phyloP scores from a whole-genome alignment of 2,888 invertebrate genomes.

The Cataglyphis cursor region DNA sequence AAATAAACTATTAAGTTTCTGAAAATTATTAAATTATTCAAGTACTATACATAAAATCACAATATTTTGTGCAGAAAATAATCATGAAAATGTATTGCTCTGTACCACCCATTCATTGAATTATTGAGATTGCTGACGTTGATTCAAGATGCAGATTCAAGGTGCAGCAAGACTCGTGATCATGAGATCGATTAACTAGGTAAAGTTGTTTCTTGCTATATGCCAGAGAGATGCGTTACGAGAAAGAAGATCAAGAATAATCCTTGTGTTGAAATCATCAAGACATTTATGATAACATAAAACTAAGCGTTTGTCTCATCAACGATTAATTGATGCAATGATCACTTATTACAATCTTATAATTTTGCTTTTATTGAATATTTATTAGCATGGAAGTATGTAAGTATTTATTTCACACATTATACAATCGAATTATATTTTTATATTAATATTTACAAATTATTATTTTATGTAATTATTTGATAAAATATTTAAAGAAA shows the following conservation, averaged over 20 bases:
- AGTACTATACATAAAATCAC: neutral
- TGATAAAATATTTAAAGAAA: neutral
- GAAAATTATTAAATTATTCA: neutral
- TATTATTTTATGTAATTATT: neutral
- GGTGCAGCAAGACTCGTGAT: conserved; percentile 49
- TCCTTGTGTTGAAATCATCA: conserved; percentile 60
- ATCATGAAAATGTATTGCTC: neutral
- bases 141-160: conserved; percentile 38
- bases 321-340: conserved; percentile 61
- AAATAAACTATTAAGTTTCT: neutral
- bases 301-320: conserved; percentile 63
- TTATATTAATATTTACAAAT: neutral
- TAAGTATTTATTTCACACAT: neutral
- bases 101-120: conserved; percentile 43
- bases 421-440: neutral
- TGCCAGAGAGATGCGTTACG: conserved; percentile 47
- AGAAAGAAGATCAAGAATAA: conserved; percentile 52
- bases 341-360: conserved; percentile 23
- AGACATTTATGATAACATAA: conserved; percentile 45
- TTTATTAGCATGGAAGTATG: neutral
- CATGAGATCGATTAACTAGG: conserved; percentile 64
- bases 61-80: neutral
- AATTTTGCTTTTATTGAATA: neutral
- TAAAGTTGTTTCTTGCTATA: conserved; percentile 61
- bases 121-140: conserved; percentile 59